Evolutionary conservation across 2,888 invertebrate genomes (phyloP).

Genomic region (Arctia plantaginis): DNA sequence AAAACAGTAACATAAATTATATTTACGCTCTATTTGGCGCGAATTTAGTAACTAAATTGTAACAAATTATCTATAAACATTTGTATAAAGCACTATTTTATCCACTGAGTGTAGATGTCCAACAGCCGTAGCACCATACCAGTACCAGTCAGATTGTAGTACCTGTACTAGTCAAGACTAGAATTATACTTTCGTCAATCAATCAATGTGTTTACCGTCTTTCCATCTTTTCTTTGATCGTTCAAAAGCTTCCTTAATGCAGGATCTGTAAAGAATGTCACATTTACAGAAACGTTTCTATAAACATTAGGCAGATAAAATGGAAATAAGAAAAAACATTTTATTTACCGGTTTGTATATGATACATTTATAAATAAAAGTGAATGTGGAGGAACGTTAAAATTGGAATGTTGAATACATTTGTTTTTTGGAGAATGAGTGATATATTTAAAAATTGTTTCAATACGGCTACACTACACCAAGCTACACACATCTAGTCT

Average conservation of each 20-base stretch:
- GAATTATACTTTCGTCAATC: slow-evolving; percentile 61
- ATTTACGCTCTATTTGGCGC: slow-evolving; percentile 20
- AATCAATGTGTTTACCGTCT: slow-evolving; percentile 75
- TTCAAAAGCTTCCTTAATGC: slow-evolving; percentile 92
- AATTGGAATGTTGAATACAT: too few relatives aligned
- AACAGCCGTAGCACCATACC: neutral
- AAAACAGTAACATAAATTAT: slow-evolving; percentile 2
- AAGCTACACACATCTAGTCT: too few relatives aligned
- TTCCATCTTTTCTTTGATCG: slow-evolving; percentile 87
- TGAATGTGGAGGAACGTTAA: too few relatives aligned
- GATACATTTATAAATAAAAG: too few relatives aligned
- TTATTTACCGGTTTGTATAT: too few relatives aligned
- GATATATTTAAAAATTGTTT: too few relatives aligned
- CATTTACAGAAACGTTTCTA: neutral
- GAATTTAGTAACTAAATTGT: slow-evolving; percentile 16
- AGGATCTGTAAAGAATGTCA: slow-evolving; percentile 85
- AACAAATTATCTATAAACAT: slow-evolving; percentile 20
- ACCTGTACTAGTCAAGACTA: neutral
- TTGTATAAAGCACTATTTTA: slow-evolving; percentile 11
- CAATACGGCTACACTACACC: too few relatives aligned
- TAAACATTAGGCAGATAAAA: too few relatives aligned
- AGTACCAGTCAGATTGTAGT: slow-evolving; percentile 1
- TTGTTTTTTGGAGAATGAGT: too few relatives aligned
- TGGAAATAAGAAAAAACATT: too few relatives aligned
- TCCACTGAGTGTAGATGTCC: neutral